These are phyloP conservation scores for Perizoma affinitatum DNA, from an alignment of 2,888 invertebrate species.

Conservation along the genomic window DNA sequence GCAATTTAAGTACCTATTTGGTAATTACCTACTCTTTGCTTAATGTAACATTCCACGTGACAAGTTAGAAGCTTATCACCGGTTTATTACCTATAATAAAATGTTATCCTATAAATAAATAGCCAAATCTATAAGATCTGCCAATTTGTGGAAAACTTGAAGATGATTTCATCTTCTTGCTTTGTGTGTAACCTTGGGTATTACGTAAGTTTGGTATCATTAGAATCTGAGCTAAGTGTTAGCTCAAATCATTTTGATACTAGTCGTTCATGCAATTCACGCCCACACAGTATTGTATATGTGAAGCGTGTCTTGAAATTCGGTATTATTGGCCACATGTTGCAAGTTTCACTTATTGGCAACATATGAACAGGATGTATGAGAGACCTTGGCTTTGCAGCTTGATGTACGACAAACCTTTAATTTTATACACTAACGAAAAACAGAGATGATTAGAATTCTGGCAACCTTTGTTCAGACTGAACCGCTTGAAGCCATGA, in stretches of 20 bases:
- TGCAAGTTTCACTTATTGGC: slow-evolving; percentile 32
- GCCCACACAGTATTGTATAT: slow-evolving; percentile 31
- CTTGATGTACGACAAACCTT: slow-evolving; percentile 34
- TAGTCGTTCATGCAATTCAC: slow-evolving; percentile 28
- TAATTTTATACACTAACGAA: not conserved
- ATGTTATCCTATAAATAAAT: too few relatives aligned
- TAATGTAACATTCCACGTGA: too few relatives aligned
- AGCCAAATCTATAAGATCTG: too few relatives aligned
- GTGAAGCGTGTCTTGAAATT: slow-evolving; percentile 33
- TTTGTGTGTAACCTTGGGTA: slow-evolving; percentile 13
- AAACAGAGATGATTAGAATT: not conserved
- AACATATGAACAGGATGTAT: slow-evolving; percentile 31
- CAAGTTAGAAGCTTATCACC: too few relatives aligned
- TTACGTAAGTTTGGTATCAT: slow-evolving; percentile 17
- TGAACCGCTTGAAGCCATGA: not conserved
- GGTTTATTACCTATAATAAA: too few relatives aligned
- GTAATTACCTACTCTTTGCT: too few relatives aligned
- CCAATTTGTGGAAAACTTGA: slow-evolving; percentile 3
- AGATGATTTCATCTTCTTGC: slow-evolving; percentile 14
- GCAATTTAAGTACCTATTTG: too few relatives aligned
- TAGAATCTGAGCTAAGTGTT: slow-evolving; percentile 12
- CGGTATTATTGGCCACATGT: slow-evolving; percentile 38
- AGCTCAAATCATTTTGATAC: slow-evolving; percentile 21
- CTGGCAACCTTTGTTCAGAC: not conserved
- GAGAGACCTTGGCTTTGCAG: slow-evolving; percentile 45